Evolutionary conservation across 2,888 invertebrate species (phyloP).

Genomic region (Tryphoninae sp.): DNA sequence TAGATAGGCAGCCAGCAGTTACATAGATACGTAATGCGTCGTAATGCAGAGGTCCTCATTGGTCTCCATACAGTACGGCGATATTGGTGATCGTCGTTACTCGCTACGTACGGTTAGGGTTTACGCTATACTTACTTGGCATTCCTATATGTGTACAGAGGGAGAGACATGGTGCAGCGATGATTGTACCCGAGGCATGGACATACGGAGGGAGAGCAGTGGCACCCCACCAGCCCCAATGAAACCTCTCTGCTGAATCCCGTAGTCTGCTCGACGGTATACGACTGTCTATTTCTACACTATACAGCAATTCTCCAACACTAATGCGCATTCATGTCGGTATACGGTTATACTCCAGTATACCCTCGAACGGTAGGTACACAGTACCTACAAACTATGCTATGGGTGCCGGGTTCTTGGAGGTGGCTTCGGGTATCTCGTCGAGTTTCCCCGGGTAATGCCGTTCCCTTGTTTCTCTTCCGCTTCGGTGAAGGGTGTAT

Average conservation of each 20-base stretch:
- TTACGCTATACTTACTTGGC: slow-evolving; percentile 38
- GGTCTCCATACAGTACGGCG: slow-evolving; percentile 20
- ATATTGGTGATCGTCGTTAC: slow-evolving; percentile 50
- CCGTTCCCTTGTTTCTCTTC: slow-evolving; percentile 80
- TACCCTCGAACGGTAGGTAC: slow-evolving; percentile 52
- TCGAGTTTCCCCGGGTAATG: slow-evolving; percentile 76
- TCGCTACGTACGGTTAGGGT: background rate
- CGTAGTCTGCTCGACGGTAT: slow-evolving; percentile 15
- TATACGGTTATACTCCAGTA: slow-evolving; percentile 54
- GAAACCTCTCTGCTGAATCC: slow-evolving; percentile 4
- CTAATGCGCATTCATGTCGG: slow-evolving; percentile 67
- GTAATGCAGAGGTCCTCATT: slow-evolving; percentile 47
- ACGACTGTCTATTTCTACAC: slow-evolving; percentile 43
- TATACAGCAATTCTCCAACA: slow-evolving; percentile 58
- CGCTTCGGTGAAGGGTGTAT: slow-evolving; percentile 78
- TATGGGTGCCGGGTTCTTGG: slow-evolving; percentile 67
- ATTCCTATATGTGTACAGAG: slow-evolving; percentile 20
- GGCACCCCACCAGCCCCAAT: slow-evolving; percentile 17
- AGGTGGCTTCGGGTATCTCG: slow-evolving; percentile 71
- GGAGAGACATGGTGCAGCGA: slow-evolving; percentile 38
- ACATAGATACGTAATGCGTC: slow-evolving; percentile 48
- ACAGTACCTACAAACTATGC: slow-evolving; percentile 56
- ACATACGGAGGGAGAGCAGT: slow-evolving; percentile 14
- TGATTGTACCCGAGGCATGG: slow-evolving; percentile 50
- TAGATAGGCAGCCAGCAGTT: slow-evolving; percentile 21